phyloP scores from a whole-genome alignment of 2,113 vertebrate species.

The Eclectus roratus region DNA sequence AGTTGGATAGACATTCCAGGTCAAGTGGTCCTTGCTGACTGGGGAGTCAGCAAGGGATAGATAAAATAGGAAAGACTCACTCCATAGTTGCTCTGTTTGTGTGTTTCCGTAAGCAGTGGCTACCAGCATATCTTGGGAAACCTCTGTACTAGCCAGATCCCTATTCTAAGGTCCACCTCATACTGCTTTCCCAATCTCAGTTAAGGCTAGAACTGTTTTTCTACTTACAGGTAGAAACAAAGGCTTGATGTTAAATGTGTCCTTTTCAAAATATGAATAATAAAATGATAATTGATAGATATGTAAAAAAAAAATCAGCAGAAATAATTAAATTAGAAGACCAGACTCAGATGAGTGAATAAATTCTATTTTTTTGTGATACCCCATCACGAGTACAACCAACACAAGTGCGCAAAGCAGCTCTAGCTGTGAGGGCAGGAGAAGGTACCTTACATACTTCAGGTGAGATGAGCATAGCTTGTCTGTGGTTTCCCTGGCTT shows the following conservation, averaged over 20 bases:
- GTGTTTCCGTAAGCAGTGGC: not conserved
- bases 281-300: not conserved
- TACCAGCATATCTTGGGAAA: not conserved
- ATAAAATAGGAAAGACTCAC: not conserved
- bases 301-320: not conserved
- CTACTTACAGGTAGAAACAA: not conserved
- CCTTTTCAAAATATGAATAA: not conserved
- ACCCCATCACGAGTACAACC: not conserved
- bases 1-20: not conserved
- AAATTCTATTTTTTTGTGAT: not conserved
- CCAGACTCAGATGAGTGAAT: not conserved
- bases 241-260: not conserved
- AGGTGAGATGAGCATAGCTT: not conserved
- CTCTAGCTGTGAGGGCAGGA: not conserved
- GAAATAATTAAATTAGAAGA: not conserved
- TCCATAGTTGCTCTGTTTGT: not conserved
- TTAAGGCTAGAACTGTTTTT: not conserved
- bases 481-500: not conserved
- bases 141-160: not conserved
- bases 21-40: not conserved
- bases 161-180: not conserved
- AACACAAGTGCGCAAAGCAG: not conserved
- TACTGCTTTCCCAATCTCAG: not conserved
- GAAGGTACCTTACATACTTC: rapidly evolving
- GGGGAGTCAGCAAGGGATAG: not conserved